Conservation (phyloP, 2,888 invertebrate species). For the Drepanosiphum platanoidis region DNA sequence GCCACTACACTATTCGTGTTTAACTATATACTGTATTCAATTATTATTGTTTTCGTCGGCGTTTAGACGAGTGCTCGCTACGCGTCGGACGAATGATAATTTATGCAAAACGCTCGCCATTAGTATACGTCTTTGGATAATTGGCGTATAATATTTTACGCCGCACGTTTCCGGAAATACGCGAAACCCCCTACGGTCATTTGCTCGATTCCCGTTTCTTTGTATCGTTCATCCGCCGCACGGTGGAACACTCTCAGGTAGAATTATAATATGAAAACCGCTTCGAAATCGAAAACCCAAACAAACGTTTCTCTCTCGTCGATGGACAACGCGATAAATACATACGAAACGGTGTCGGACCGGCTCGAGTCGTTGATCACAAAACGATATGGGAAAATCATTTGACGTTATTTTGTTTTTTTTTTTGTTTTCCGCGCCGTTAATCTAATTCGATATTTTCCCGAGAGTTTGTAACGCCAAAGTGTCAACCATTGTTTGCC, state of each 20-base stretch:
- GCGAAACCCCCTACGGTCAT: background rate
- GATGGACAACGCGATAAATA: too few species aligned
- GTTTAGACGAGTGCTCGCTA: background rate
- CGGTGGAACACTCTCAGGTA: too few species aligned
- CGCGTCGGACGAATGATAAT: background rate
- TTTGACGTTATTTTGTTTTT: background rate
- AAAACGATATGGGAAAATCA: background rate
- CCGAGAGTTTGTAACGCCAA: background rate
- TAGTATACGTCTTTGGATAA: background rate
- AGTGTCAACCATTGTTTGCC: conserved; percentile 37
- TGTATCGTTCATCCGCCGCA: too few species aligned
- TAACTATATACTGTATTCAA: background rate
- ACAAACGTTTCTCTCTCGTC: too few species aligned
- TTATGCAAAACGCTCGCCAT: background rate
- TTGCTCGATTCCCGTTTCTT: conserved; percentile 22
- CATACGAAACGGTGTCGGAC: too few species aligned
- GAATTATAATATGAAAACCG: too few species aligned
- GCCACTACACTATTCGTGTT: background rate
- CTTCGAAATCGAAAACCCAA: too few species aligned
- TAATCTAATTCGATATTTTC: conserved; percentile 38
- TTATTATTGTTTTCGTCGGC: conserved; percentile 12
- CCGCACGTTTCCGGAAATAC: background rate
- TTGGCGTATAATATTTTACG: background rate
- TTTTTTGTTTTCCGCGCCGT: background rate
- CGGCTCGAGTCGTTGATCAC: background rate